Evolutionary conservation across 2,888 invertebrate species (phyloP).

Genomic region (Neoascia interrupta): DNA sequence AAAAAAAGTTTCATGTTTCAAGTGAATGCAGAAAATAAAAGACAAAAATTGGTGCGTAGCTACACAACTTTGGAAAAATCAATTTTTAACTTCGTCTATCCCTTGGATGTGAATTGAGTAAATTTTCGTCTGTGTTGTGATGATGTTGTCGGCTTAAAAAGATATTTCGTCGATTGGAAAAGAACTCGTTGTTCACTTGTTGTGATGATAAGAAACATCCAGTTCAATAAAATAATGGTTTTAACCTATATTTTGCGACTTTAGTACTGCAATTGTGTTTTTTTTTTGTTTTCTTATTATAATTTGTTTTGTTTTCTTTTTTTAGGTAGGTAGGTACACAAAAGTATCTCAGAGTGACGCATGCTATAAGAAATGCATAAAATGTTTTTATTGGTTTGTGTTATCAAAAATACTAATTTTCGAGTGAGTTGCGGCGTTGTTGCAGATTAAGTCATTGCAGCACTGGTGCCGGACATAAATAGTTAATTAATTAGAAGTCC

Average conservation of each 20-base stretch:
- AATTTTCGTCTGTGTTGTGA: conserved; percentile 22
- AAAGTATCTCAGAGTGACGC: conserved; percentile 39
- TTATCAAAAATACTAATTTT: conserved; percentile 52
- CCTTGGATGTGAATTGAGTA: conserved; percentile 32
- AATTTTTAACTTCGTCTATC: conserved; percentile 55
- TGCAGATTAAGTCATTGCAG: too few relatives aligned
- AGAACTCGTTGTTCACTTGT: conserved; percentile 25
- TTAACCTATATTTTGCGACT: conserved; percentile 31
- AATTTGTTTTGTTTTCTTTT: neutral
- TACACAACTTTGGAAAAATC: conserved; percentile 48
- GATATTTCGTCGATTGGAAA: too few relatives aligned
- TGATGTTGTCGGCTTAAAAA: conserved; percentile 31
- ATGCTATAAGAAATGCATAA: conserved; percentile 2
- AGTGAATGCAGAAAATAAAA: neutral
- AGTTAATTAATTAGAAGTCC: conserved; percentile 60
- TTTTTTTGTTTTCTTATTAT: conserved; percentile 1
- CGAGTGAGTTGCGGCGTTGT: conserved; percentile 3
- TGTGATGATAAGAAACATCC: conserved; percentile 36
- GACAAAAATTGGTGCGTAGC: conserved; percentile 49
- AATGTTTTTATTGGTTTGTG: conserved; percentile 25
- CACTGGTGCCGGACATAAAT: conserved; percentile 30
- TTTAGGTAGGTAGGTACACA: neutral
- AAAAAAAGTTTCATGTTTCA: too few relatives aligned
- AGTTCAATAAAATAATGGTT: conserved; percentile 15
- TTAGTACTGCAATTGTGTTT: conserved; percentile 14